Percentiles rank a stretch among this genome's conserved stretches.
phyloP scores from a whole-genome alignment of 1,140 invertebrate species.

The Anagrus nilaparvatae region DNA sequence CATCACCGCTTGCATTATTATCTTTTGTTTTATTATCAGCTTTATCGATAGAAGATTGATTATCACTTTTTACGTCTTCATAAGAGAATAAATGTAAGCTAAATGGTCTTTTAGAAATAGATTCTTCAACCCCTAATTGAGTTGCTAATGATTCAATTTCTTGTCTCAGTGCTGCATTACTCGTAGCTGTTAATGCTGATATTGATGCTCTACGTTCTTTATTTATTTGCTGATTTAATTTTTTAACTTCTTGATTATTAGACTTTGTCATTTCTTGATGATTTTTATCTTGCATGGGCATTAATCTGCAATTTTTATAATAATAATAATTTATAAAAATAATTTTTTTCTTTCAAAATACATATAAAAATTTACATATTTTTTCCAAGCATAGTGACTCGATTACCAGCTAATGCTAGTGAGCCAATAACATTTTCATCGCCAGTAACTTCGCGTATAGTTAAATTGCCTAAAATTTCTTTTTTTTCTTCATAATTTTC shows the following conservation, averaged over 20 bases:
- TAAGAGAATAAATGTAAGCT: slow-evolving; percentile 24
- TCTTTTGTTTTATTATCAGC: not conserved
- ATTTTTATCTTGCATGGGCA: slow-evolving; percentile 6
- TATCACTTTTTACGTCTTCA: slow-evolving; percentile 9
- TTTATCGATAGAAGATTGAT: not conserved
- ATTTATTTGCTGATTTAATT: too few species aligned
- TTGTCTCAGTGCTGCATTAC: slow-evolving; percentile 2
- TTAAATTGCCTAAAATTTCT: slow-evolving; percentile 14
- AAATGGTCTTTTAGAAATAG: slow-evolving; percentile 20
- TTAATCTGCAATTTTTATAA: slow-evolving; percentile 12
- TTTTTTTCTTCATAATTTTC: slow-evolving; percentile 24
- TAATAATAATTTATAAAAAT: slow-evolving; percentile 22
- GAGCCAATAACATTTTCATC: slow-evolving; percentile 21
- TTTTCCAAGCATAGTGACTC: slow-evolving; percentile 27
- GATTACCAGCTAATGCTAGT: slow-evolving; percentile 23
- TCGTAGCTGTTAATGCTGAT: too few species aligned
- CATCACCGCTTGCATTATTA: not conserved
- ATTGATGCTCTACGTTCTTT: too few species aligned
- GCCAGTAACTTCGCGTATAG: slow-evolving; percentile 17
- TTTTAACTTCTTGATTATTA: slow-evolving; percentile 25
- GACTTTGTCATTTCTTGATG: slow-evolving; percentile 18
- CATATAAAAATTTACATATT: slow-evolving; percentile 24
- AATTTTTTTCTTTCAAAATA: slow-evolving; percentile 4
- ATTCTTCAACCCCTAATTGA: slow-evolving; percentile 30
- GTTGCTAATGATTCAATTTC: slow-evolving; percentile 28